Evolutionary conservation across 2,797 vertebrate species (phyloP), one percentile per base, ranked within the genome.

Genomic region (Molothrus aeneus): DNA sequence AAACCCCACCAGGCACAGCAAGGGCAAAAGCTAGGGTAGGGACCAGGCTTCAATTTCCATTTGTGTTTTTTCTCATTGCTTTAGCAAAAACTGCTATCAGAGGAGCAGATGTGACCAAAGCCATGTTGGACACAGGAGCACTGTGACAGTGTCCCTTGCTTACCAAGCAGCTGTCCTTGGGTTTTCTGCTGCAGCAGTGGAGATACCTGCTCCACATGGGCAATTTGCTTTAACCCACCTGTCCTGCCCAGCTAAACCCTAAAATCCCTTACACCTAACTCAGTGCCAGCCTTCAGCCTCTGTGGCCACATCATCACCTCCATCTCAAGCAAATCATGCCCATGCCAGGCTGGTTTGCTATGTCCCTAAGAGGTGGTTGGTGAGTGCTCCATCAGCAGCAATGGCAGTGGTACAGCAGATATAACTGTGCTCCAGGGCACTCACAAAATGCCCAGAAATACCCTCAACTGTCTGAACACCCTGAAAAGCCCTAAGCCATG

Each of bases 71-170:
- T 56, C n/a, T 63, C 66, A 63, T 43, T 64, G 6, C 54, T 95
- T 66, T 56, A 86, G 64, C 77, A 78, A 93, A 85, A 79, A 56
- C 8, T 0, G 0, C 22, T 34, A 45, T 40, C 29, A 34, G 57
- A 5, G 2, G 61, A 80, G 63, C 34, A 8, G 69, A 91, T 10
- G 8, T 2, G 6, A 56, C 42, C 4, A 3, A 80, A 82, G 40
- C 70, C 9, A 0, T 18, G 25, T 6, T 4, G 11, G 36, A 28
- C 0, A 3, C 7, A 2, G 56, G 17, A 70, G 74, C 81, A n/a
- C 73, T 6, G 0, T 1, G 14, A 59, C 69, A 65, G 1, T 0
- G 42, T 43, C 17, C 61, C 4, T 0, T 0, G 0, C 42, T 48
- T 6, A 0, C 59, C 21, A 3, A 66, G 36, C 3, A 56, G 56